Base-by-base conservation (phyloP, 2,888 invertebrate species). In the Parochlus steinenii region DNA sequence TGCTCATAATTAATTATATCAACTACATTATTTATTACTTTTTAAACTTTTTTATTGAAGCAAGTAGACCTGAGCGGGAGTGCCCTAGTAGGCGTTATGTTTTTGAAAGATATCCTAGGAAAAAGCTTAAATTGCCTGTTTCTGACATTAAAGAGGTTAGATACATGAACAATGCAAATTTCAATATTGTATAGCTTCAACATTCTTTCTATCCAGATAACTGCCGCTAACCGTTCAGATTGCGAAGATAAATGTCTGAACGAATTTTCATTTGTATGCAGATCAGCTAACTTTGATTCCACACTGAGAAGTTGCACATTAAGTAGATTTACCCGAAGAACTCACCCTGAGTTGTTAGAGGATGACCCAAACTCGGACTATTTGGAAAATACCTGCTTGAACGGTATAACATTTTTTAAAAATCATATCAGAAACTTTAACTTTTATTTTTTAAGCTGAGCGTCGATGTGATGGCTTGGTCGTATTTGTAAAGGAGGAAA, bases 211-310 rank as follows among this genome's bases (percentile, higher is more conserved):
- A 11, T 30, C 37, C 39, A 56, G 56, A 57, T 59, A 26, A 77
- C 76, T 46, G 82, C 85, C 1, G 70, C 78, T 3, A 87, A 89
- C 55, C 66, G 86, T 41, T 85, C 81, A 3, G 87, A 87, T 48
- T 89, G 87, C 50, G 86, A 87, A 55, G 86, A 87, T 51, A 80
- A 80, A 51, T 89, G 89, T 51, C 56, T 89, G 40, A 83, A 82
- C 49, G 87, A 89, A 55, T 83, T 82, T 51, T 81, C 77, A 41
- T 85, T 87, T 51, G 79, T 85, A 3, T 89, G 89, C 48, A 74
- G 89, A 30, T 85, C 87, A 0, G 85, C 81, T 1, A 80, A 85
- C 1, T 89, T 74, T 48, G 83, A 87, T 51, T 69, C 77, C 0
- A 70, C 74, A 1, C 64, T 77, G 48, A 67, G 81, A 40, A 80